These are phyloP conservation scores for Florisuga fusca DNA, from an alignment of 2,797 vertebrate genomes.

Conservation along the genomic window DNA sequence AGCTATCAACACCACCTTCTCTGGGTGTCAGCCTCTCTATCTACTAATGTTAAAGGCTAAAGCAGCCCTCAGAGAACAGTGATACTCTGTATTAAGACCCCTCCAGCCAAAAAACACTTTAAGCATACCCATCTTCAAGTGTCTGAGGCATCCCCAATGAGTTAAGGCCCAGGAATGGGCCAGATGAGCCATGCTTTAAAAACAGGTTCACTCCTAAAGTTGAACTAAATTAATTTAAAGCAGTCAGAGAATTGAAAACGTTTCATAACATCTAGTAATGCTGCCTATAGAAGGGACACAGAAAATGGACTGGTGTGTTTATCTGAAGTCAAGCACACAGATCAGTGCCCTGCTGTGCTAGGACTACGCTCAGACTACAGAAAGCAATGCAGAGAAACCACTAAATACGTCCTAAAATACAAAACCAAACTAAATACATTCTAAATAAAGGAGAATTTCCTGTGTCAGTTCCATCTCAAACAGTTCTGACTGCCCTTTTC, in stretches of 20 bases:
- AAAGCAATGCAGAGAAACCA: background rate
- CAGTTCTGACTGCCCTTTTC: background rate
- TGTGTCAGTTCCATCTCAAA: background rate
- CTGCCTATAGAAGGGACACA: background rate
- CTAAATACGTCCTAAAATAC: background rate
- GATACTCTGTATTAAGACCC: background rate
- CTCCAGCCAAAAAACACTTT: background rate
- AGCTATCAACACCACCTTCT: background rate
- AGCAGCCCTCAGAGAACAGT: background rate
- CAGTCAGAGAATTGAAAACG: background rate
- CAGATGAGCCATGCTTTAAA: background rate
- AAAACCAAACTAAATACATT: background rate
- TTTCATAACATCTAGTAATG: background rate
- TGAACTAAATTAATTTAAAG: background rate
- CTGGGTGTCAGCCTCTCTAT: background rate
- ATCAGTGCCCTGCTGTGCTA: background rate
- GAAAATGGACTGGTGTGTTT: background rate
- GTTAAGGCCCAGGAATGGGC: background rate
- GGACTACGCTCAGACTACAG: background rate
- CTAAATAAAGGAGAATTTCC: background rate
- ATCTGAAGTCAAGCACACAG: background rate
- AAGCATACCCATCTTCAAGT: background rate
- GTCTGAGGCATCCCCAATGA: background rate
- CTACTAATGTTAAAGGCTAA: background rate
- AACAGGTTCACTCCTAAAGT: background rate